These are phyloP conservation scores for Beaufortia kweichowensis DNA, from an alignment of 2,113 vertebrate species.

Conservation along the genomic window DNA sequence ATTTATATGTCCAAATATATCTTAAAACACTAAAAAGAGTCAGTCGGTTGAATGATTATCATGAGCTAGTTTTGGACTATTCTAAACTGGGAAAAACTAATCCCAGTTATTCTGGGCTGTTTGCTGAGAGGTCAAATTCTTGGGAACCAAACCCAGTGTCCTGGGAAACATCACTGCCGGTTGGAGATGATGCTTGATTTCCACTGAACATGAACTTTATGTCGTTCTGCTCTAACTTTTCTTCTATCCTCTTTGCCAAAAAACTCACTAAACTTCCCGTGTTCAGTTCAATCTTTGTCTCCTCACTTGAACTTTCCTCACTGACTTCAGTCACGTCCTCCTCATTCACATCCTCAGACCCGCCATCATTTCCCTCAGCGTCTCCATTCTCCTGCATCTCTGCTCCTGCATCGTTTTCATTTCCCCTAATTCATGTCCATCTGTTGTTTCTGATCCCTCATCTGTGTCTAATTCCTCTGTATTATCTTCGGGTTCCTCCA, in stretches of 20 bases:
- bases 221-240: conserved; percentile 28
- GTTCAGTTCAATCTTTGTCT: not conserved
- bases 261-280: conserved; percentile 28
- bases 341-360: conserved; percentile 35
- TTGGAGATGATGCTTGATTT: conserved; percentile 62
- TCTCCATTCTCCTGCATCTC: not conserved
- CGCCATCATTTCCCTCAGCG: conserved; percentile 47
- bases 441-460: not conserved
- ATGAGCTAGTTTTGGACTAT: not conserved
- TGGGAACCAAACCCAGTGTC: conserved; percentile 75
- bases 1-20: not conserved
- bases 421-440: not conserved
- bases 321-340: not conserved
- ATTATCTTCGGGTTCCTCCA: not conserved
- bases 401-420: not conserved
- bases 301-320: conserved; percentile 57
- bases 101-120: conserved; percentile 42
- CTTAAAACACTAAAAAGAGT: not conserved
- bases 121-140: conserved; percentile 49
- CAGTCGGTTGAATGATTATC: not conserved
- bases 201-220: conserved; percentile 28
- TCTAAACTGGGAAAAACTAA: conserved; percentile 35
- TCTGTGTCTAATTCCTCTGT: not conserved
- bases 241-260: conserved; percentile 38
- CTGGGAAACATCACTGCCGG: conserved; percentile 68